phyloP scores from a whole-genome alignment of 2,888 invertebrate genomes.

The Himalopsyche anomala region DNA sequence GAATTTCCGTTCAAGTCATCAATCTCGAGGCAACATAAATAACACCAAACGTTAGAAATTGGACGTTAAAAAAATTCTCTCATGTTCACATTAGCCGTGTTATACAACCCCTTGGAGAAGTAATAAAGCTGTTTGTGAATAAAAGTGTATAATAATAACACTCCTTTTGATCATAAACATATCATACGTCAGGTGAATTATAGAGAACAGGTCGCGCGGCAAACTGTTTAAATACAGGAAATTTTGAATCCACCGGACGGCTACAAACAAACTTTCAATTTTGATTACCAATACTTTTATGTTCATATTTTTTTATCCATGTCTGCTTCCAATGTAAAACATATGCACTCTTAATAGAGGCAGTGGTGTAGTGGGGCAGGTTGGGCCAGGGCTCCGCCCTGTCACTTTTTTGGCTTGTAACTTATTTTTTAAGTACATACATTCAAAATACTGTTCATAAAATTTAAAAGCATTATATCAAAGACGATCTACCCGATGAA shows the following conservation, averaged over 20 bases:
- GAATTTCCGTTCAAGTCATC: conserved; percentile 26
- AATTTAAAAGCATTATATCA: too few relatives aligned
- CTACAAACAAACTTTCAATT: neutral
- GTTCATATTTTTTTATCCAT: too few relatives aligned
- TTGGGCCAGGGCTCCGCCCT: too few relatives aligned
- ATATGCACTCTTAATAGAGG: too few relatives aligned
- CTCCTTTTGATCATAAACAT: conserved; percentile 61
- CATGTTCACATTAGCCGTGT: conserved; percentile 50
- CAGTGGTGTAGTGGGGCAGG: too few relatives aligned
- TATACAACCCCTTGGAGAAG: conserved; percentile 44
- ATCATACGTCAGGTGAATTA: conserved; percentile 61
- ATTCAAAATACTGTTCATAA: too few relatives aligned
- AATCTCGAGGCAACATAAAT: conserved; percentile 25
- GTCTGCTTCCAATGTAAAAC: too few relatives aligned
- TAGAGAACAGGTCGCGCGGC: conserved; percentile 47
- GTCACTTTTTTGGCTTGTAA: too few relatives aligned
- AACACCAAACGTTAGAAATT: conserved; percentile 26
- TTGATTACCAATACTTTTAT: neutral
- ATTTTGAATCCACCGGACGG: neutral
- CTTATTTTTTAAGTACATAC: too few relatives aligned
- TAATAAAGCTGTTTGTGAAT: conserved; percentile 57
- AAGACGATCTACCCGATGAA: too few relatives aligned
- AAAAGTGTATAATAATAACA: conserved; percentile 57
- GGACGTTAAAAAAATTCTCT: conserved; percentile 25
- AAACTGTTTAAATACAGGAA: conserved; percentile 44